Base-by-base conservation (phyloP, 2,888 invertebrate genomes). In the Cryptophagus acutangulus region DNA sequence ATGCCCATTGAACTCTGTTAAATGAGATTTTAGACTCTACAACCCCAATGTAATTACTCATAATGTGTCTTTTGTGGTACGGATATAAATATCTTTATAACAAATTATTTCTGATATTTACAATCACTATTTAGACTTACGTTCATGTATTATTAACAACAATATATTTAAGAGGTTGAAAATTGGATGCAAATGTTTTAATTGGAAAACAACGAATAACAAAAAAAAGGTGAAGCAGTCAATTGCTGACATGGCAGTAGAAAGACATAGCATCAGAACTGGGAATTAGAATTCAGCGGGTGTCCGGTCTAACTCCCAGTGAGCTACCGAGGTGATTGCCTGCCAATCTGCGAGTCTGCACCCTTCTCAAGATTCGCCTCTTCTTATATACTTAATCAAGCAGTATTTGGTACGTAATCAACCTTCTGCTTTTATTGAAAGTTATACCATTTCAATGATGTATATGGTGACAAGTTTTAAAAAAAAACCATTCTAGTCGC, bases 321-420 rank as follows among this genome's bases (percentile, higher is more conserved):
- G 63, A 67, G 65, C 64, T 61, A 62, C 60, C 61, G 66, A 63
- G 64, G 63, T 65, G 68, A 69, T 69, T 70, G 67, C 67, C 67
- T 70, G 69, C 67, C 69, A 69, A 68, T 69, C 69, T 67, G 49
- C 57, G 51, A 50, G 56, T 54, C 59, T 59, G 55, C 62, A 65
- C 64, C 65, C 65, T 66, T 63, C 63, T 66, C 65, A 65, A 64
- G 58, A 48, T 49, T 54, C 54, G 54, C 54, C 58, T 53, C 59
- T 59, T 60, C n/a, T n/a, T n/a, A n/a, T n/a, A 48, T 57, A 61
- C 58, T 61, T 59, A 62, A 63, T 63, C 62, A 63, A 60, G 55
- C 54, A 58, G 61, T 59, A 54, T 58, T 55, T 47, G 48, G 52
- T 43, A 42, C 45, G 48, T 54, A 54, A 55, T 55, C 54, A 53